Conservation (phyloP, 1,140 invertebrate genomes). For the Triops cancriformis region DNA sequence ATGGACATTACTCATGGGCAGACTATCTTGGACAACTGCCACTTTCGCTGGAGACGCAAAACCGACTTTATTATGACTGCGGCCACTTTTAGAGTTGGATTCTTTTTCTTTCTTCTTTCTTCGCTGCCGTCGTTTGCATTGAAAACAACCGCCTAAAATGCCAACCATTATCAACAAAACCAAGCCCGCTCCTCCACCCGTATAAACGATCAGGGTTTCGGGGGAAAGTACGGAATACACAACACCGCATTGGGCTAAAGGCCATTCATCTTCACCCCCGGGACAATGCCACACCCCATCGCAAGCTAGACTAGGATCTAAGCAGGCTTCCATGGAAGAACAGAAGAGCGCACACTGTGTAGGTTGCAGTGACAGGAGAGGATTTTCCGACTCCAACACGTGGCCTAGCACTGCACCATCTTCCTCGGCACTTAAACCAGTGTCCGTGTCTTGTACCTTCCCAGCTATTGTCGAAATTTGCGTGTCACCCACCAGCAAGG, state of each 20-base stretch:
- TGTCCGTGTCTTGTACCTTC: background rate
- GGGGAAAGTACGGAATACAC: background rate
- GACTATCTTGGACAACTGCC: conserved; percentile 12
- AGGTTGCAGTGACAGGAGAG: background rate
- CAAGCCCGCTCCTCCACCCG: background rate
- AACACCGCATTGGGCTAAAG: background rate
- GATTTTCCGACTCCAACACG: conserved; percentile 4
- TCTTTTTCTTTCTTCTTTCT: background rate
- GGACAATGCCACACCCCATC: conserved; percentile 4
- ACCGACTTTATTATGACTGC: background rate
- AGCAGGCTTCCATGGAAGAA: conserved; percentile 3
- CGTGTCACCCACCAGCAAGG: background rate
- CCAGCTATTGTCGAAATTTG: background rate
- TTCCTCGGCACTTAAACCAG: background rate
- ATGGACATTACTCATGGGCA: conserved; percentile 6
- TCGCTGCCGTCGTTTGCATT: background rate
- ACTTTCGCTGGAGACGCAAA: conserved; percentile 3
- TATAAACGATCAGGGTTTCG: background rate
- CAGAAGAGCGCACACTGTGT: background rate
- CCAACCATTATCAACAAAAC: background rate
- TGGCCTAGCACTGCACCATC: background rate
- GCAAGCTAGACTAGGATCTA: background rate
- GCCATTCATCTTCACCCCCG: background rate
- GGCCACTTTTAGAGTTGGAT: background rate
- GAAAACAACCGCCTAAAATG: background rate